Percentiles rank a stretch among this genome's conserved stretches.
Conservation (phyloP, 2,797 vertebrate genomes). For the Diglossa cyanea region DNA sequence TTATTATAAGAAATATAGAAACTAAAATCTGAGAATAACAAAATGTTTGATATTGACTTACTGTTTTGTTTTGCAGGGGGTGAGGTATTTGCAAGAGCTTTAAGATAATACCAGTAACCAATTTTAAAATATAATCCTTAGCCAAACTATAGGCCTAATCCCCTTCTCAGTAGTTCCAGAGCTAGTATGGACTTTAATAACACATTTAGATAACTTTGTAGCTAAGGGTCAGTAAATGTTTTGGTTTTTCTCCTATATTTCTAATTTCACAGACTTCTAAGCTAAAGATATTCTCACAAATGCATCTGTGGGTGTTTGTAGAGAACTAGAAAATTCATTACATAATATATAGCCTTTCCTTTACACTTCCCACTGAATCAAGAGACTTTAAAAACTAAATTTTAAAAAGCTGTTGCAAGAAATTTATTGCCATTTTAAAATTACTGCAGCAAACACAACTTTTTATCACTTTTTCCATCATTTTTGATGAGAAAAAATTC, state of each 20-base stretch:
- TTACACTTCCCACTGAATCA: not conserved
- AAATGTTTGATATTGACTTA: not conserved
- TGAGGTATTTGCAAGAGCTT: not conserved
- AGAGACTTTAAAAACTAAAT: not conserved
- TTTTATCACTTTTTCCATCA: not conserved
- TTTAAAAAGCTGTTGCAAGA: not conserved
- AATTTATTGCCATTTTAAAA: not conserved
- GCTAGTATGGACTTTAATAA: not conserved
- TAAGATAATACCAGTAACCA: not conserved
- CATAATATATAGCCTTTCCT: not conserved
- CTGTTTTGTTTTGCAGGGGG: not conserved
- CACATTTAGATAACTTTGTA: not conserved
- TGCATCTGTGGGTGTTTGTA: not conserved
- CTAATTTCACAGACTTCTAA: not conserved
- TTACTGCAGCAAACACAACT: not conserved
- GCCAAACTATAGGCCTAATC: not conserved
- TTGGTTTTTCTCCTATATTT: not conserved
- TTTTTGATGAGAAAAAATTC: not conserved
- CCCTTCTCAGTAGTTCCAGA: not conserved
- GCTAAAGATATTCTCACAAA: not conserved
- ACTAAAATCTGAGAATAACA: not conserved
- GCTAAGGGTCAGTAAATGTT: not conserved
- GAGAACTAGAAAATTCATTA: not conserved
- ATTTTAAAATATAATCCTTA: not conserved
- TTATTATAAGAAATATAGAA: not conserved